A percentile compares a stretch with the other conserved stretches of the same genome.
These are phyloP conservation scores for Harpalus rubripes DNA, from an alignment of 2,888 invertebrate species.

Conservation along the genomic window DNA sequence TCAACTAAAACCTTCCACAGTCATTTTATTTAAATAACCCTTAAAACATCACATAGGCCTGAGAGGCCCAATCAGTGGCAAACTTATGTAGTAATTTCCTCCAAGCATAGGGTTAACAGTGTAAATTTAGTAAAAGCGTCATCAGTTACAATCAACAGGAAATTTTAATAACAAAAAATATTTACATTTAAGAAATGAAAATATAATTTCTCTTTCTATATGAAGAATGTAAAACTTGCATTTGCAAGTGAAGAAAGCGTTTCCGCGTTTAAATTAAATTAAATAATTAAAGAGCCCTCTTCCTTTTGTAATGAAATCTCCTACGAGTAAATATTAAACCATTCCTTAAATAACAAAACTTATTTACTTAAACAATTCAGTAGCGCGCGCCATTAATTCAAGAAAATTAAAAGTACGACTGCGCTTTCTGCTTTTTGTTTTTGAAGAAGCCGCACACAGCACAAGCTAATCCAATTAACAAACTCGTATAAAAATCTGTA, in stretches of 20 bases:
- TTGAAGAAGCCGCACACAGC: slow-evolving; percentile 38
- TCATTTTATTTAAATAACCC: too few relatives aligned
- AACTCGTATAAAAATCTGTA: slow-evolving; percentile 65
- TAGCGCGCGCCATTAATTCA: slow-evolving; percentile 10
- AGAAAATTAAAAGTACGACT: slow-evolving; percentile 53
- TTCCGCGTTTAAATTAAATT: slow-evolving; percentile 3
- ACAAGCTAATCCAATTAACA: slow-evolving; percentile 57
- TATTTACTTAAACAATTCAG: slow-evolving; percentile 37
- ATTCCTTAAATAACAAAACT: slow-evolving; percentile 41
- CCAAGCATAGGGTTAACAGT: too few relatives aligned
- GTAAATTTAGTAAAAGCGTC: too few relatives aligned
- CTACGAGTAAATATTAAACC: slow-evolving; percentile 23
- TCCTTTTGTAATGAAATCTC: slow-evolving; percentile 7
- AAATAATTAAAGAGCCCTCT: slow-evolving; percentile 7
- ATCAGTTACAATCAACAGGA: too few relatives aligned
- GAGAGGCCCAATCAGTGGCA: too few relatives aligned
- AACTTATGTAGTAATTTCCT: too few relatives aligned
- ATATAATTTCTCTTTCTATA: background rate
- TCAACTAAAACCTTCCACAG: too few relatives aligned
- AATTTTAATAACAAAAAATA: background rate
- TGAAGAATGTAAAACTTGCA: background rate
- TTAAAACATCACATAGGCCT: too few relatives aligned
- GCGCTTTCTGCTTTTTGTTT: slow-evolving; percentile 12
- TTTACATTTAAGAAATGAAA: background rate
- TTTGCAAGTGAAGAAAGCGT: background rate